Conservation (phyloP, 2,797 vertebrate genomes). For the Merluccius polli region DNA sequence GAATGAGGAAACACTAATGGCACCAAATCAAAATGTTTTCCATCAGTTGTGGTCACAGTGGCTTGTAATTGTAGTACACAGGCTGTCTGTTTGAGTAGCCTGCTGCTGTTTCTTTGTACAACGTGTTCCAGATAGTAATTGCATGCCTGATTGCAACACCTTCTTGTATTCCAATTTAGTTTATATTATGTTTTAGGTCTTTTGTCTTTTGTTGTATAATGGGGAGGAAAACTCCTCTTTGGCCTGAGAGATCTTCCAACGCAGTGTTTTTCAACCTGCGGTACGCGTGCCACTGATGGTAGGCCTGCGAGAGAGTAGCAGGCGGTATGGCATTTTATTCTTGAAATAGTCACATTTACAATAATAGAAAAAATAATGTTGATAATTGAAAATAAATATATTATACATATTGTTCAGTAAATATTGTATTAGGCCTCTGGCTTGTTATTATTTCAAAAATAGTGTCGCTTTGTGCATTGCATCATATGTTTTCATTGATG, state of each 20-base stretch:
- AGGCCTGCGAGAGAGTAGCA: too few species aligned
- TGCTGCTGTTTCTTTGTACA: slow-evolving; percentile 48
- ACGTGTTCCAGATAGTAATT: slow-evolving; percentile 58
- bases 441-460: too few species aligned
- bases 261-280: too few species aligned
- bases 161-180: slow-evolving; percentile 42
- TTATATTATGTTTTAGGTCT: slow-evolving; percentile 18
- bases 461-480: too few species aligned
- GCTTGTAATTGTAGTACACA: background rate
- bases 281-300: too few species aligned
- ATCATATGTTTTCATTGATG: too few species aligned
- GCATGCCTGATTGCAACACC: slow-evolving; percentile 57
- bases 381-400: too few species aligned
- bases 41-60: background rate
- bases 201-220: slow-evolving; percentile 30
- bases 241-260: slow-evolving; percentile 58
- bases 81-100: slow-evolving; percentile 42
- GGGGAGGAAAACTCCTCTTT: slow-evolving; percentile 45
- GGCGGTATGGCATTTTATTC: too few species aligned
- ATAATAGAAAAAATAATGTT: too few species aligned
- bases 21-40: background rate
- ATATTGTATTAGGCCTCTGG: too few species aligned
- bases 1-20: background rate
- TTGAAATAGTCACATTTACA: too few species aligned
- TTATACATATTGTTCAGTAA: too few species aligned